Percentiles rank a stretch among this genome's conserved stretches.
Conservation (phyloP, 2,888 invertebrate species). For the Emmelina monodactyla region DNA sequence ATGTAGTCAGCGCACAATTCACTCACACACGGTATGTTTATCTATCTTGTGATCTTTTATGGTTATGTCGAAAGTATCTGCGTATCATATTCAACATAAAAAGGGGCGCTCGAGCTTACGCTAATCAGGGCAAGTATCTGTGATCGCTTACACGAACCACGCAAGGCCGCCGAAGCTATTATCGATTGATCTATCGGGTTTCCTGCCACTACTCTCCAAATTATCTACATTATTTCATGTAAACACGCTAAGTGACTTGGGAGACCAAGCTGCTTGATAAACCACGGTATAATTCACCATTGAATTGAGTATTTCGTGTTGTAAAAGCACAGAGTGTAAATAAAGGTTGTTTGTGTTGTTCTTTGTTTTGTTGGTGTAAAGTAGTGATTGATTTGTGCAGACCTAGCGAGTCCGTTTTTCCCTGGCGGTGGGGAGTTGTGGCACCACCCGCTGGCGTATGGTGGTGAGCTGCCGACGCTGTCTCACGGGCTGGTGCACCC, state of each 20-base stretch:
- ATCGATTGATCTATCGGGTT: conserved; percentile 49
- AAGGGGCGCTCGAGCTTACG: conserved; percentile 44
- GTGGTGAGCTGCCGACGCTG: conserved; percentile 84
- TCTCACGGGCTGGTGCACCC: conserved; percentile 95
- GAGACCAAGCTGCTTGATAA: background rate
- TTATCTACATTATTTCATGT: conserved; percentile 52
- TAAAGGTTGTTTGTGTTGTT: background rate
- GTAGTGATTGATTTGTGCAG: conserved; percentile 58
- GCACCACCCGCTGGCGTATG: conserved; percentile 85
- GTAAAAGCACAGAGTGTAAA: background rate
- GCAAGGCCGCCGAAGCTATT: conserved; percentile 60
- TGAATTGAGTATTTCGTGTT: background rate
- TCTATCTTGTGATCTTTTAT: too few relatives aligned
- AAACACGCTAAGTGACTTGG: conserved; percentile 17
- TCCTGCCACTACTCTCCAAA: conserved; percentile 37
- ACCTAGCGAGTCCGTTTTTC: conserved; percentile 96
- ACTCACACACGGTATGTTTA: too few relatives aligned
- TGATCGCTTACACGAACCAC: conserved; percentile 64
- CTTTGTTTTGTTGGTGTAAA: background rate
- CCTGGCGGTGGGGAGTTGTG: conserved; percentile 88
- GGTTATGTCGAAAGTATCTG: too few relatives aligned
- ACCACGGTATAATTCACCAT: background rate
- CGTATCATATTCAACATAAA: too few relatives aligned
- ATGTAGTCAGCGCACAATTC: too few relatives aligned
- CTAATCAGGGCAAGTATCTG: conserved; percentile 49